Conservation (phyloP, 1,140 invertebrate species). For the Drosophila sucinea region DNA sequence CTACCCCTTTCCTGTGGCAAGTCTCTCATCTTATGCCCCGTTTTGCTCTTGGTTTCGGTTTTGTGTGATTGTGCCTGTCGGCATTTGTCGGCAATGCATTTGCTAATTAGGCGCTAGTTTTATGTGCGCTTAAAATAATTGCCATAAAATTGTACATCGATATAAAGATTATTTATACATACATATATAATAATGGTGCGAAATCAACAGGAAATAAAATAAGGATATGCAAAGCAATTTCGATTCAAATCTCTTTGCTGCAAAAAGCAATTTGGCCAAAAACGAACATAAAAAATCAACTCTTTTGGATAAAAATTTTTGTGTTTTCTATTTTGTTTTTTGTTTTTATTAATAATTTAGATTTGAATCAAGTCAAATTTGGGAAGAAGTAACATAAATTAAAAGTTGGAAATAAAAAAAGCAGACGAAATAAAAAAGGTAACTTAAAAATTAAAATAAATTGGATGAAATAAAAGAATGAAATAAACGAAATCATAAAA, state of each 20-base stretch:
- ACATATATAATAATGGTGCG: slow-evolving; percentile 50
- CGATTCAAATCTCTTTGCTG: slow-evolving; percentile 23
- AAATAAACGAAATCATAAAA: slow-evolving; percentile 38
- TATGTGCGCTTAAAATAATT: slow-evolving; percentile 73
- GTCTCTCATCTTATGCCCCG: slow-evolving; percentile 41
- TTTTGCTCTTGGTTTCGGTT: slow-evolving; percentile 60
- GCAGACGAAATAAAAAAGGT: slow-evolving; percentile 45
- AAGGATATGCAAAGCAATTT: slow-evolving; percentile 24
- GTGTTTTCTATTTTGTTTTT: slow-evolving; percentile 27
- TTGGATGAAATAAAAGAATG: slow-evolving; percentile 32
- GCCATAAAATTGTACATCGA: slow-evolving; percentile 41
- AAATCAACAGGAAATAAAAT: slow-evolving; percentile 30
- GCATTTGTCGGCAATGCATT: slow-evolving; percentile 8
- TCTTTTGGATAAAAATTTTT: slow-evolving; percentile 10
- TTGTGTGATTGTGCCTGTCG: slow-evolving; percentile 34
- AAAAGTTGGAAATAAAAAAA: slow-evolving; percentile 43
- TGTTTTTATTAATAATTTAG: slow-evolving; percentile 69
- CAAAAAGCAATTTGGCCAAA: slow-evolving; percentile 29
- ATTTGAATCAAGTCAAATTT: slow-evolving; percentile 38
- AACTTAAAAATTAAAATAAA: slow-evolving; percentile 53
- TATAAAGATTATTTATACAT: slow-evolving; percentile 28
- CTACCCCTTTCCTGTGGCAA: not conserved
- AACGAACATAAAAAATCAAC: slow-evolving; percentile 25
- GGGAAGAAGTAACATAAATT: slow-evolving; percentile 50
- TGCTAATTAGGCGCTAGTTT: slow-evolving; percentile 72